phyloP scores from a whole-genome alignment of 1,140 invertebrate species.

The Neodiprion virginianus region DNA sequence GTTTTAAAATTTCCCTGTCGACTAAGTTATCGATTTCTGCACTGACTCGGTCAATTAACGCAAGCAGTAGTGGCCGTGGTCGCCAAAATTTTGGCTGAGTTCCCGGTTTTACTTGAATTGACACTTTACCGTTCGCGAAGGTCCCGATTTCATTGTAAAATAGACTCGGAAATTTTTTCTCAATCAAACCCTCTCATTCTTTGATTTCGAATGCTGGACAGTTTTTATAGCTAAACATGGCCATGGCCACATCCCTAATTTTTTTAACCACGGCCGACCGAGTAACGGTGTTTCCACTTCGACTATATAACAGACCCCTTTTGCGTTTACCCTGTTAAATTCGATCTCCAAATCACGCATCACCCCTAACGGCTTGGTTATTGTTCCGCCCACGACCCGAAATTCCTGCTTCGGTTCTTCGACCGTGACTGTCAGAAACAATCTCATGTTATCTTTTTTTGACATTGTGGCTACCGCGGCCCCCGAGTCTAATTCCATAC shows the following conservation, averaged over 20 bases:
- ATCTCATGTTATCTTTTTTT: constrained; percentile 1
- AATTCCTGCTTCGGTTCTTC: constrained; percentile 14
- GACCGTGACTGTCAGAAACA: not conserved
- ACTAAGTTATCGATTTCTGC: constrained; percentile 11
- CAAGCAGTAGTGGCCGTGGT: constrained; percentile 6
- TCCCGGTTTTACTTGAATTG: constrained; percentile 12
- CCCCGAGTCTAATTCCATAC: constrained; percentile 9
- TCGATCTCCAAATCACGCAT: constrained; percentile 15
- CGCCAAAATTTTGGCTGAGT: constrained; percentile 13
- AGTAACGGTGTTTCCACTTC: constrained; percentile 8
- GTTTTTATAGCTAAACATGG: not conserved
- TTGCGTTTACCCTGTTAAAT: constrained; percentile 10
- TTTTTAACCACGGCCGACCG: constrained; percentile 9
- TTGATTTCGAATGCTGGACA: not conserved
- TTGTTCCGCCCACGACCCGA: not conserved
- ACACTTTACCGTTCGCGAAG: constrained; percentile 1
- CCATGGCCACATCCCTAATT: constrained; percentile 10
- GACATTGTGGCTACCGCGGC: constrained; percentile 12
- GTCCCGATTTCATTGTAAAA: not conserved
- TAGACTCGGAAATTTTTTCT: constrained; percentile 7
- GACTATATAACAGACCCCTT: constrained; percentile 9
- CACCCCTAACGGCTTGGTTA: constrained; percentile 8
- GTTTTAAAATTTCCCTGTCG: not conserved
- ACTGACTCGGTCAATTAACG: constrained; percentile 5
- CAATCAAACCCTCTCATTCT: not conserved